A percentile compares a stretch with the other conserved stretches of the same genome.
Conservation (phyloP, 2,113 vertebrate species). For the Bettongia penicillata region DNA sequence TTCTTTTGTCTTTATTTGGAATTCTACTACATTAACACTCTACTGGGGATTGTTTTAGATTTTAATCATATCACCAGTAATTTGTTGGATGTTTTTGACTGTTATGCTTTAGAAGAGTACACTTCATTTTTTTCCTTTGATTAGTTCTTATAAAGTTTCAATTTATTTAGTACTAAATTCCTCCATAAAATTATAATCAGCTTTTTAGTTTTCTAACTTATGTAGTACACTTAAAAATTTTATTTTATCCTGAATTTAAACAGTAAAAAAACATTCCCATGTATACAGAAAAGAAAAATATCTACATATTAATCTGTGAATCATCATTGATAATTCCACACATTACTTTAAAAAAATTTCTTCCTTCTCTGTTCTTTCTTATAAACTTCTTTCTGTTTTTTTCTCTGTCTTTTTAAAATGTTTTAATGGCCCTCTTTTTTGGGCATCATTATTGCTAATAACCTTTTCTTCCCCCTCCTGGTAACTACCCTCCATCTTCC, state of each 20-base stretch:
- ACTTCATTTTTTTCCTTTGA: slow-evolving; percentile 62
- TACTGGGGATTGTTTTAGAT: slow-evolving; percentile 65
- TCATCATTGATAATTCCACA: neutral
- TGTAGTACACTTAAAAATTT: slow-evolving; percentile 33
- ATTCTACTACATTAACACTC: slow-evolving; percentile 60
- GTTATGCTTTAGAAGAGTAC: slow-evolving; percentile 14
- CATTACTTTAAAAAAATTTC: neutral
- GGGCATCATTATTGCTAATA: neutral
- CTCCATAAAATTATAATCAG: slow-evolving; percentile 54
- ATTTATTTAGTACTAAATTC: slow-evolving; percentile 51
- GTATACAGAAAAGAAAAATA: neutral
- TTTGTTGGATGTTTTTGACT: slow-evolving; percentile 17
- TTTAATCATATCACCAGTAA: slow-evolving; percentile 52
- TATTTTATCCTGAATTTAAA: neutral
- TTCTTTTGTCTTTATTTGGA: slow-evolving; percentile 58
- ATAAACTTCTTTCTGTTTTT: neutral
- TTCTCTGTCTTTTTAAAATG: neutral
- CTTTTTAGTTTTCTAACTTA: slow-evolving; percentile 50
- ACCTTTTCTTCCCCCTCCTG: neutral
- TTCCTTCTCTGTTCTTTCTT: neutral
- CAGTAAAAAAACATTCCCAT: neutral
- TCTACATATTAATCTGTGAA: neutral
- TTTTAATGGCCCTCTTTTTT: neutral
- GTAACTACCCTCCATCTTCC: neutral
- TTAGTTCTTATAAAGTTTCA: slow-evolving; percentile 53